Percentiles rank a stretch among this genome's conserved stretches.
phyloP scores from a whole-genome alignment of 53 echinoderm and acorn worm genomes.

The Temnopleurus reevesii region DNA sequence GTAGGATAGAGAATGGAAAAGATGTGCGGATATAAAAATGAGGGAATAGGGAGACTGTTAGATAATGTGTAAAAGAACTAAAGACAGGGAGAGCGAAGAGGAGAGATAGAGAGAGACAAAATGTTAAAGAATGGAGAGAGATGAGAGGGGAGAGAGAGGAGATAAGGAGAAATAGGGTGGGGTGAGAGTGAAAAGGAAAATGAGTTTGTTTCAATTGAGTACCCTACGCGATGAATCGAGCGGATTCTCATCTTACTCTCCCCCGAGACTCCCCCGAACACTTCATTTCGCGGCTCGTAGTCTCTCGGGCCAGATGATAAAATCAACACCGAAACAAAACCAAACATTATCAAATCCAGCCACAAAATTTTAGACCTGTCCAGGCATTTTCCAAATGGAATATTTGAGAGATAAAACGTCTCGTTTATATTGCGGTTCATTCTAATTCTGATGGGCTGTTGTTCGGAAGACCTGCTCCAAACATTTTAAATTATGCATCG shows the following conservation, averaged over 20 bases:
- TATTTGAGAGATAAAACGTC: too few relatives aligned
- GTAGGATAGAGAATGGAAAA: neutral
- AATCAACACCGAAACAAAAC: conserved; percentile 11
- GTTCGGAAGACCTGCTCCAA: too few relatives aligned
- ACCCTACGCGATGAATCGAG: conserved; percentile 6
- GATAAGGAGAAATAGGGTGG: neutral
- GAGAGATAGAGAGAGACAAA: neutral
- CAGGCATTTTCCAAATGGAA: too few relatives aligned
- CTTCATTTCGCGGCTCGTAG: neutral
- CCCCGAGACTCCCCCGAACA: conserved; percentile 18
- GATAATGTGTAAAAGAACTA: neutral
- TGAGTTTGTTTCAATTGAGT: neutral
- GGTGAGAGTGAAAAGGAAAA: neutral
- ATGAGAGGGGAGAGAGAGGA: neutral
- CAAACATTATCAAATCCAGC: too few relatives aligned
- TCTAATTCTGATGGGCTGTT: too few relatives aligned
- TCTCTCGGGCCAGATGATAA: neutral
- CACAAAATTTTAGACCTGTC: too few relatives aligned
- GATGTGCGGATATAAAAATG: neutral
- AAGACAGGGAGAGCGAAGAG: neutral
- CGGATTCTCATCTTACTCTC: conserved; percentile 14
- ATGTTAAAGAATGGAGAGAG: too few relatives aligned
- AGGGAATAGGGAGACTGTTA: too few relatives aligned
- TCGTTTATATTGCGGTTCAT: too few relatives aligned
- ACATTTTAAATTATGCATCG: too few relatives aligned